Base-by-base conservation (phyloP, 2,888 invertebrate species). In the Kryphioiulus occultus region DNA sequence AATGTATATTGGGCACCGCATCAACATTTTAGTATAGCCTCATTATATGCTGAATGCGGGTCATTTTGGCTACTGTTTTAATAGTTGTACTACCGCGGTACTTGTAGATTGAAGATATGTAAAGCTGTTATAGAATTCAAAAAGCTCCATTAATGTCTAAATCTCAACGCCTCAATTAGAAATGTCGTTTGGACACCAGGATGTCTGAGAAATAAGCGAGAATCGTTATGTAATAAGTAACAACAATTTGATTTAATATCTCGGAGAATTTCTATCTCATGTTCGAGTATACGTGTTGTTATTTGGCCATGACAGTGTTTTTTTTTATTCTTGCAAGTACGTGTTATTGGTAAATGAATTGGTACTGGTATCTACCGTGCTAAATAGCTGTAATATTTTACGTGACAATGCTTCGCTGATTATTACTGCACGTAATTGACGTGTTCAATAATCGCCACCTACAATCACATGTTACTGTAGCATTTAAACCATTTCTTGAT, bases 271-370 rank as follows among this genome's bases (percentile, higher is more conserved):
- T 4, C 22, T n/a, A 68, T 26, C 68, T 68, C 30, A 15, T 12
- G 15, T 15, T 3, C 15, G 30, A 30, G 12, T 3, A 30, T 30
- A 78, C 78, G 78, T 78, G 78, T 22, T 68, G 68, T 22, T 68
- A 68, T 78, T 30, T 78, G 78, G 17, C 78, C 26, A 78, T 78
- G 78, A 78, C 78, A 30, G 22, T 78, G 78, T 35, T 35, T 26
- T 30, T 68, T 19, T 15, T 15, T 30, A 26, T 78, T 78, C 30
- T 78, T 0, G 78, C 78, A 78, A 30, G 78, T 78, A 78, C 30
- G 78, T 78, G 78, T 78, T 78, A 78, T 78, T 78, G 78, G 78
- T 78, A 78, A 78, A 78, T 22, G 78, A 78, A 30, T 7, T 78
- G 78, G 78, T 78, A 78, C 78, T 2, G 26, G 30, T 17, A 78